Evolutionary conservation across 1,140 invertebrate genomes (phyloP).

Genomic region (Caerostris darwini): DNA sequence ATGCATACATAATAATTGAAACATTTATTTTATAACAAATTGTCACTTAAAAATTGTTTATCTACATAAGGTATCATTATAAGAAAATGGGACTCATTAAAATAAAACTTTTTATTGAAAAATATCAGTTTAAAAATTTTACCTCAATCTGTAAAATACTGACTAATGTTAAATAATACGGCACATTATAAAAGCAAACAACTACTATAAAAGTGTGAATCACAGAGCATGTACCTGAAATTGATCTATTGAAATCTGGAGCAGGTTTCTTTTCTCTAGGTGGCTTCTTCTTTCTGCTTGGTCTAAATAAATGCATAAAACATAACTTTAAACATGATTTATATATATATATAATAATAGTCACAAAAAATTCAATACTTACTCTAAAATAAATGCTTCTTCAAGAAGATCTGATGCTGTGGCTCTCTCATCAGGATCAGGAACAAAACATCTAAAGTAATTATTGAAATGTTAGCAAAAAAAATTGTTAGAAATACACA

Average conservation of each 20-base stretch:
- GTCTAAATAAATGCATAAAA: slow-evolving; percentile 40
- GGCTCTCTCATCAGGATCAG: slow-evolving; percentile 92
- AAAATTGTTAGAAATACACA: no score
- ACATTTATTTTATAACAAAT: no score
- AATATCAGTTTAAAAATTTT: slow-evolving; percentile 62
- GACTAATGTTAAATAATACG: slow-evolving; percentile 10
- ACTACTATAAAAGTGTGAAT: neutral
- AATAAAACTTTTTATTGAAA: slow-evolving; percentile 58
- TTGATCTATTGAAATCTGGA: slow-evolving; percentile 70
- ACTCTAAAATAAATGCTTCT: slow-evolving; percentile 94
- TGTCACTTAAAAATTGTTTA: no score
- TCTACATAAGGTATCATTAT: no score
- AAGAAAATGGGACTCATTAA: no score
- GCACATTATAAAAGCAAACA: neutral
- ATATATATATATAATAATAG: neutral
- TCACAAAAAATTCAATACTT: slow-evolving; percentile 79
- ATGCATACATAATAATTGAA: no score
- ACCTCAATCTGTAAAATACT: neutral
- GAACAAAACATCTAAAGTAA: slow-evolving; percentile 90
- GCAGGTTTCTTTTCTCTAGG: slow-evolving; percentile 24
- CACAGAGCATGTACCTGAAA: slow-evolving; percentile 68
- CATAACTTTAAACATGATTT: neutral
- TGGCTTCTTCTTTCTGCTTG: slow-evolving; percentile 70
- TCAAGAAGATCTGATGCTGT: slow-evolving; percentile 93
- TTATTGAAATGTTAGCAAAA: no score